These are phyloP conservation scores for Pimephales promelas DNA, from an alignment of 2,113 vertebrate species.

Conservation along the genomic window DNA sequence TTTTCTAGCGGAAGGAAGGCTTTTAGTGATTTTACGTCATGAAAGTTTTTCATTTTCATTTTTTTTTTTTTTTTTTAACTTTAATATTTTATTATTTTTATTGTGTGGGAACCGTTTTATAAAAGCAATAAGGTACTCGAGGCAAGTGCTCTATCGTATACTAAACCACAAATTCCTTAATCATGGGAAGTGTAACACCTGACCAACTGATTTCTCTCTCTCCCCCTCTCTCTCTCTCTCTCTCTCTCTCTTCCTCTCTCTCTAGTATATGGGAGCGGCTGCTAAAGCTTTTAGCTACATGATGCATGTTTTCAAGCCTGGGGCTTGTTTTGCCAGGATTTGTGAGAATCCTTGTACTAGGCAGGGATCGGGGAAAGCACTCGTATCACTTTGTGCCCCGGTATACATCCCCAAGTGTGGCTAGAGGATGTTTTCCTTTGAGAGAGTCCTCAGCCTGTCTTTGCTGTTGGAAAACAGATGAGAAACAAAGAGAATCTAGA, in stretches of 20 bases:
- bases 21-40: no score
- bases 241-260: background rate
- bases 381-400: constrained; percentile 30
- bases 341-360: constrained; percentile 43
- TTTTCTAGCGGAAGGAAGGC: no score
- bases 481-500: constrained; percentile 14
- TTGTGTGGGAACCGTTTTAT: no score
- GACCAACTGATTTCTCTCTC: no score
- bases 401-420: constrained; percentile 39
- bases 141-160: no score
- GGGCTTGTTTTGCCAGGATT: constrained; percentile 42
- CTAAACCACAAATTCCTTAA: no score
- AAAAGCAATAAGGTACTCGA: no score
- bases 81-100: no score
- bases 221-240: background rate
- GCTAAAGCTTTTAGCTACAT: constrained; percentile 48
- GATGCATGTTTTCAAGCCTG: constrained; percentile 37
- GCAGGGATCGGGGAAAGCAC: constrained; percentile 32
- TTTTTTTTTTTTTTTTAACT: no score
- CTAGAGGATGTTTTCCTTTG: constrained; percentile 41
- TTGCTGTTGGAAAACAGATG: background rate
- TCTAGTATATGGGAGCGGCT: background rate
- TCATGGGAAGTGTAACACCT: no score
- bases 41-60: no score
- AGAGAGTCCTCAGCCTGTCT: constrained; percentile 21